phyloP scores from a whole-genome alignment of 1,140 invertebrate species.

The Aphaenogaster ashmeadi region DNA sequence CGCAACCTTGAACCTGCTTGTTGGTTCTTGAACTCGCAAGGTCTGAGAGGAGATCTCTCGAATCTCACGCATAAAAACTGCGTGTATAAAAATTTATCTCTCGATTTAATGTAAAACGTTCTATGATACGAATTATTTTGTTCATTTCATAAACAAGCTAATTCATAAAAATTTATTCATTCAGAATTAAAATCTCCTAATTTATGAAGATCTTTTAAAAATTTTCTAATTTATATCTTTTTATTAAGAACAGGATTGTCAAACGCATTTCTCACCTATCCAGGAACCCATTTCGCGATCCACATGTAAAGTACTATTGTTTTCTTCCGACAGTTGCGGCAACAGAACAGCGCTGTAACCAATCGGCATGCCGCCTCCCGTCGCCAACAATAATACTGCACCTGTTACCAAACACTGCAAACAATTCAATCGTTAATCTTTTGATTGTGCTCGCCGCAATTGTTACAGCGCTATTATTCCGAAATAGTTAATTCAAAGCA shows the following conservation, averaged over 20 bases:
- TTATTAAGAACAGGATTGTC: background rate
- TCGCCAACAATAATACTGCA: constrained; percentile 89
- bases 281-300: constrained; percentile 90
- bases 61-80: background rate
- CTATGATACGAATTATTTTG: background rate
- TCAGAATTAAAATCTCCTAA: background rate
- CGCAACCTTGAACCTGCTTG: constrained; percentile 58
- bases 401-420: constrained; percentile 90
- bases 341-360: constrained; percentile 90
- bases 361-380: constrained; percentile 91
- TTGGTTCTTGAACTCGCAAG: constrained; percentile 59
- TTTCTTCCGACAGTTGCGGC: constrained; percentile 87
- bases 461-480: background rate
- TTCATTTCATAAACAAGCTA: background rate
- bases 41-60: background rate
- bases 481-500: background rate
- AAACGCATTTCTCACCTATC: constrained; percentile 88
- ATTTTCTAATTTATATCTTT: background rate
- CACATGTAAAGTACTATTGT: constrained; percentile 86
- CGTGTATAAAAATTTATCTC: background rate
- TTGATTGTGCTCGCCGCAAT: background rate
- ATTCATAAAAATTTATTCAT: background rate
- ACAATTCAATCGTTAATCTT: constrained; percentile 26
- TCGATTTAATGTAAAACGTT: background rate
- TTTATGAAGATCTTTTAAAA: background rate